Evolutionary conservation across 2,113 vertebrate species (phyloP).

Genomic region (Heteronetta atricapilla): DNA sequence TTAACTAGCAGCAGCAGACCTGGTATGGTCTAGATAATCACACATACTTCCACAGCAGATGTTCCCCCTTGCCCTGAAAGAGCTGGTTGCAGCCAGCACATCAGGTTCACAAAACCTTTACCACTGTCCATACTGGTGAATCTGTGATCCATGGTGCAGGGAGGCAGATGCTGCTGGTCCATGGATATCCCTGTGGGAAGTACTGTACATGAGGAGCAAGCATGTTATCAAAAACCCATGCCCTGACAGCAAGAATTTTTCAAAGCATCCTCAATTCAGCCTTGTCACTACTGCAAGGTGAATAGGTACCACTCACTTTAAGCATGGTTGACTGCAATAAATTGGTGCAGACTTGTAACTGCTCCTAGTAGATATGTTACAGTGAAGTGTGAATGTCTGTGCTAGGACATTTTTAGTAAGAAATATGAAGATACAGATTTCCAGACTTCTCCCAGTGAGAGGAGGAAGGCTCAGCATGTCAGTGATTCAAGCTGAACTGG

Average conservation of each 20-base stretch:
- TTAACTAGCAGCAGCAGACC: background rate
- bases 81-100: background rate
- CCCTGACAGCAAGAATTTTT: background rate
- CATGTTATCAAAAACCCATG: background rate
- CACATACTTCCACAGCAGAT: background rate
- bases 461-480: background rate
- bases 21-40: background rate
- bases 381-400: background rate
- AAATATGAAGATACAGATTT: background rate
- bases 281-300: background rate
- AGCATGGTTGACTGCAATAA: background rate
- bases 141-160: background rate
- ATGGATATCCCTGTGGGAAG: too few relatives aligned
- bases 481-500: background rate
- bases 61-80: background rate
- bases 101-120: background rate
- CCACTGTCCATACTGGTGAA: background rate
- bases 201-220: fast-evolving
- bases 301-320: background rate
- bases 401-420: background rate
- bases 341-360: background rate
- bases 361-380: background rate
- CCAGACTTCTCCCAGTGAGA: background rate
- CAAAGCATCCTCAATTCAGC: background rate
- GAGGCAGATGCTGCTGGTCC: background rate